A percentile compares a stretch with the other conserved stretches of the same genome.
These are phyloP conservation scores for Drosophila fulvimacula DNA, from an alignment of 2,888 invertebrate species.

Conservation along the genomic window DNA sequence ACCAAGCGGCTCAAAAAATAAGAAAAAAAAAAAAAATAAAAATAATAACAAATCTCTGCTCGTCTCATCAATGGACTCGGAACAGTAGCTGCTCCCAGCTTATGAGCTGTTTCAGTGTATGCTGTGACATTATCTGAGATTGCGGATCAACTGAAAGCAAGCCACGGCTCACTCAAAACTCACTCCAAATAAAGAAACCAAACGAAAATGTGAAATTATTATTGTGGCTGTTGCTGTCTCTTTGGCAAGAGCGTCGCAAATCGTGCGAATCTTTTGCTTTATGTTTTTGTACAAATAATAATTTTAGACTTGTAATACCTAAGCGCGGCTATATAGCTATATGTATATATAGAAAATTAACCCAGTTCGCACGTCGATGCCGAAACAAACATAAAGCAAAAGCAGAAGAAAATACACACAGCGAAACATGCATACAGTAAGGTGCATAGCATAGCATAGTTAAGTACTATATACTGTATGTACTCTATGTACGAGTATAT, in stretches of 20 bases:
- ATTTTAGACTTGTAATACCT: conserved; percentile 58
- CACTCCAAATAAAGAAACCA: conserved; percentile 30
- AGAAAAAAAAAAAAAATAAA: too few relatives aligned
- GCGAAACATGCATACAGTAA: conserved; percentile 43
- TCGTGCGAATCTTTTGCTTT: conserved; percentile 66
- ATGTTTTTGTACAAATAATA: conserved; percentile 54
- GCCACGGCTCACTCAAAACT: conserved; percentile 25
- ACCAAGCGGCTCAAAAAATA: not conserved
- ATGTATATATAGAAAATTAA: conserved; percentile 72
- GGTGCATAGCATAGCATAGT: conserved; percentile 48
- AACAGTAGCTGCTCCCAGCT: conserved; percentile 34
- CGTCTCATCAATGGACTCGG: conserved; percentile 11
- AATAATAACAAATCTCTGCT: conserved; percentile 15
- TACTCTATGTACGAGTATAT: not conserved
- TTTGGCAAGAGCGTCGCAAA: conserved; percentile 58
- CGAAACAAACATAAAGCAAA: conserved; percentile 61
- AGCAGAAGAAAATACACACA: conserved; percentile 41
- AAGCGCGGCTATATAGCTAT: conserved; percentile 36
- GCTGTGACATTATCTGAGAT: conserved; percentile 17
- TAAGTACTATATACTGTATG: conserved; percentile 27
- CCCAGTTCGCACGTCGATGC: conserved; percentile 78
- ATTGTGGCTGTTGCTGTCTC: conserved; percentile 27
- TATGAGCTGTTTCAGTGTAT: conserved; percentile 13
- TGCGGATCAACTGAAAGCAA: conserved; percentile 16
- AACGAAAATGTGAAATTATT: conserved; percentile 61